Evolutionary conservation across 2,113 vertebrate species (phyloP).

Genomic region (Anhinga anhinga): DNA sequence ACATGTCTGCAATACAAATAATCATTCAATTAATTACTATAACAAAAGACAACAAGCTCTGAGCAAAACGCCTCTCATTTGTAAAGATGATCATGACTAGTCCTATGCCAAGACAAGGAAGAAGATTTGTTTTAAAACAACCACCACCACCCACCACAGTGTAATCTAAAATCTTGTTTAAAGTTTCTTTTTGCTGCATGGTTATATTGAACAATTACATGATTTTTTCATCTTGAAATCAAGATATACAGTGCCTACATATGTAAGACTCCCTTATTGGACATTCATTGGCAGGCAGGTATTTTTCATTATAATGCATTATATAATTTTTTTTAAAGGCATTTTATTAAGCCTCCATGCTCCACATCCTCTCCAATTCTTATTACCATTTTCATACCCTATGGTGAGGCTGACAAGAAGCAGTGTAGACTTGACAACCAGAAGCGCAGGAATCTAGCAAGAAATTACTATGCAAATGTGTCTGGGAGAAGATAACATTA

Average conservation of each 20-base stretch:
- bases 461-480: slow-evolving; percentile 63
- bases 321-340: not conserved
- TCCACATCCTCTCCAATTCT: slow-evolving; percentile 10
- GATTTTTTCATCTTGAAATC: not conserved
- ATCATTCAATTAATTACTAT: not conserved
- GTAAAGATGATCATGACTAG: slow-evolving; percentile 22
- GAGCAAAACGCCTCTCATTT: not conserved
- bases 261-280: not conserved
- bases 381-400: slow-evolving; percentile 54
- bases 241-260: not conserved
- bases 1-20: not conserved
- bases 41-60: not conserved
- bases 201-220: not conserved
- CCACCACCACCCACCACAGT: not conserved
- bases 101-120: not conserved
- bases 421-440: slow-evolving; percentile 45
- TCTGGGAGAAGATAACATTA: slow-evolving; percentile 34
- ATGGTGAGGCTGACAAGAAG: slow-evolving; percentile 51
- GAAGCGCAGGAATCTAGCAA: slow-evolving; percentile 40
- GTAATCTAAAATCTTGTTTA: not conserved
- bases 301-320: slow-evolving; percentile 22
- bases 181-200: not conserved
- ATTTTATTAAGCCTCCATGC: slow-evolving; percentile 41
- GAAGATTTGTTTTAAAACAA: not conserved
- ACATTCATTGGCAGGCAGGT: not conserved